A percentile compares a stretch with the other conserved stretches of the same genome.
These are phyloP conservation scores for Ptilorrhoa leucosticta DNA, from an alignment of 2,113 vertebrate genomes.

Conservation along the genomic window DNA sequence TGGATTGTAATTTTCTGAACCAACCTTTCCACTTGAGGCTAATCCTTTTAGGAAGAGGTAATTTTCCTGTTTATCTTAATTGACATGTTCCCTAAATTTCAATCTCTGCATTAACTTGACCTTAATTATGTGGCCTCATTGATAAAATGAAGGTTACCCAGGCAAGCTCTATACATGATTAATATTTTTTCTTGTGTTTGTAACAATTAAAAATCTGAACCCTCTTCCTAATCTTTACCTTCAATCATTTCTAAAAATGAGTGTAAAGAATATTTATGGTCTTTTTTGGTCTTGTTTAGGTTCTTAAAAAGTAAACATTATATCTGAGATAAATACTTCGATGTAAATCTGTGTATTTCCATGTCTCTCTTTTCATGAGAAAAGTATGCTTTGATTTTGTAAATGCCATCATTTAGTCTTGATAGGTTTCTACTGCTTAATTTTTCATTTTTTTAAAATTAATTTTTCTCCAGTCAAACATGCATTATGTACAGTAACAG, in stretches of 20 bases:
- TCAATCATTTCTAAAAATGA: neutral
- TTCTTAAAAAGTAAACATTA: neutral
- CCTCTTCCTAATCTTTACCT: neutral
- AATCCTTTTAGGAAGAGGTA: slow-evolving; percentile 51
- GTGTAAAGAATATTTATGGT: neutral
- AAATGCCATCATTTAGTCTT: neutral
- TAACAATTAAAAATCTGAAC: neutral
- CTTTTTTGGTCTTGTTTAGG: neutral
- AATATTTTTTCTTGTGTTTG: slow-evolving; percentile 1
- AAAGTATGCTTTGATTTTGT: neutral
- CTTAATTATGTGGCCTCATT: slow-evolving; percentile 42
- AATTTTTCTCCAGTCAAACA: neutral
- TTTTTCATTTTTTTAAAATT: neutral
- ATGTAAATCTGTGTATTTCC: neutral
- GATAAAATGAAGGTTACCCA: slow-evolving; percentile 32
- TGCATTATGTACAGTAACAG: neutral
- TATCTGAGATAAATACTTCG: neutral
- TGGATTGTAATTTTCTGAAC: slow-evolving; percentile 29
- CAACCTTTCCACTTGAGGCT: slow-evolving; percentile 36
- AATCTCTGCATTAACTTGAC: slow-evolving; percentile 33
- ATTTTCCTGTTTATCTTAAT: slow-evolving; percentile 60
- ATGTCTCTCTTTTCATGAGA: neutral
- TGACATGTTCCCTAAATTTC: slow-evolving; percentile 43
- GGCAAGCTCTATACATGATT: neutral
- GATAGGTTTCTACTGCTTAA: neutral